A percentile compares a stretch with the other conserved stretches of the same genome.
These are phyloP conservation scores for Acronicta alni DNA, from an alignment of 2,888 invertebrate genomes.

Conservation along the genomic window DNA sequence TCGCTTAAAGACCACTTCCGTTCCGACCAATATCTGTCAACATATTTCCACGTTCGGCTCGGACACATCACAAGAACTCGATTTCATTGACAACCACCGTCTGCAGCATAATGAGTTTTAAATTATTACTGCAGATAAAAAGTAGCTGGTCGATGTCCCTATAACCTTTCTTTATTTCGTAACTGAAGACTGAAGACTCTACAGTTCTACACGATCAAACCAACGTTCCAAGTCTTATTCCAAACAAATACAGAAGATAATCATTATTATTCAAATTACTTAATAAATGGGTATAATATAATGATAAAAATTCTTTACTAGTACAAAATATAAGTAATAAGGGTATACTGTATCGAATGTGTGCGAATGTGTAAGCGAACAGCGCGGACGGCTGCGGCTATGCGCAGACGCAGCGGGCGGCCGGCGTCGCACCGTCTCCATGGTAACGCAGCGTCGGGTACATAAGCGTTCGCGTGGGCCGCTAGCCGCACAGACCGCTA, in stretches of 20 bases:
- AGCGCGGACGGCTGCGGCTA: conserved; percentile 42
- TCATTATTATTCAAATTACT: conserved; percentile 26
- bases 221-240: conserved; percentile 25
- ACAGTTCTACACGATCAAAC: conserved; percentile 61
- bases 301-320: conserved; percentile 36
- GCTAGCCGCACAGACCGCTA: conserved; percentile 77
- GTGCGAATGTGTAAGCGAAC: conserved; percentile 38
- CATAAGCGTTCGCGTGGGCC: conserved; percentile 73
- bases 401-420: conserved; percentile 68
- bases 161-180: conserved; percentile 83
- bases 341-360: conserved; percentile 48
- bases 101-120: conserved; percentile 87
- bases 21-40: conserved; percentile 87
- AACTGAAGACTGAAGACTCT: conserved; percentile 68
- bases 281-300: conserved; percentile 31
- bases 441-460: conserved; percentile 78
- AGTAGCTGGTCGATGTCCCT: conserved; percentile 75
- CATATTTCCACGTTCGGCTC: conserved; percentile 86
- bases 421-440: conserved; percentile 85
- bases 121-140: conserved; percentile 88
- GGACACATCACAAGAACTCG: conserved; percentile 87
- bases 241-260: conserved; percentile 43
- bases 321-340: conserved; percentile 28
- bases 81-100: conserved; percentile 86
- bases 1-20: conserved; percentile 86